These are phyloP conservation scores for Sarcophaga peregrina DNA, from an alignment of 1,140 invertebrate species.

Conservation along the genomic window DNA sequence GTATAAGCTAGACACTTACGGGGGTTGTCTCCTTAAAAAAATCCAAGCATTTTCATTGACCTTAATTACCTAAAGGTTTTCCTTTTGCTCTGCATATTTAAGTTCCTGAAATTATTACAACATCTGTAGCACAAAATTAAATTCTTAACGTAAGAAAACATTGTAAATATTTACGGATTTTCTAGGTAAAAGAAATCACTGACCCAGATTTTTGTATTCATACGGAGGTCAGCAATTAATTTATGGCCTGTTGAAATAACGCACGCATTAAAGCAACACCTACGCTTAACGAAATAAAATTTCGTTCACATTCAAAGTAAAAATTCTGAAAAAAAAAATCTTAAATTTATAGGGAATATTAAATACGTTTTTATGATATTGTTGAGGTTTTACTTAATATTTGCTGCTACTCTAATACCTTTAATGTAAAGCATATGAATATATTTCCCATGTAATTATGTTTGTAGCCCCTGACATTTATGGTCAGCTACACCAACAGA, in stretches of 20 bases:
- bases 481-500: slow-evolving; percentile 33
- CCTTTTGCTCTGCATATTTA: too few relatives aligned
- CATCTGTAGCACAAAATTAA: too few relatives aligned
- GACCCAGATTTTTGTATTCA: slow-evolving; percentile 33
- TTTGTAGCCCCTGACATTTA: slow-evolving; percentile 20
- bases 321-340: slow-evolving; percentile 9
- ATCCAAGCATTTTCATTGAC: too few relatives aligned
- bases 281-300: background rate
- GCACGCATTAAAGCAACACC: background rate
- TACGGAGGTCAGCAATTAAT: slow-evolving; percentile 19
- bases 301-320: background rate
- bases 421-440: slow-evolving; percentile 27
- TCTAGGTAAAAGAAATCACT: slow-evolving; percentile 9
- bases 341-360: background rate
- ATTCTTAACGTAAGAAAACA: too few relatives aligned
- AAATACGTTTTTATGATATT: background rate
- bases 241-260: background rate
- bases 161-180: too few relatives aligned
- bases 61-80: too few relatives aligned
- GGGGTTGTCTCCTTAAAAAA: too few relatives aligned
- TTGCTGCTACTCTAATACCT: background rate
- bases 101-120: too few relatives aligned
- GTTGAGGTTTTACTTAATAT: slow-evolving; percentile 22
- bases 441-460: slow-evolving; percentile 32
- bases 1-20: too few relatives aligned